A percentile compares a stretch with the other conserved stretches of the same genome.
phyloP scores from a whole-genome alignment of 1,140 invertebrate species.

The Tetramorium parvispinum region DNA sequence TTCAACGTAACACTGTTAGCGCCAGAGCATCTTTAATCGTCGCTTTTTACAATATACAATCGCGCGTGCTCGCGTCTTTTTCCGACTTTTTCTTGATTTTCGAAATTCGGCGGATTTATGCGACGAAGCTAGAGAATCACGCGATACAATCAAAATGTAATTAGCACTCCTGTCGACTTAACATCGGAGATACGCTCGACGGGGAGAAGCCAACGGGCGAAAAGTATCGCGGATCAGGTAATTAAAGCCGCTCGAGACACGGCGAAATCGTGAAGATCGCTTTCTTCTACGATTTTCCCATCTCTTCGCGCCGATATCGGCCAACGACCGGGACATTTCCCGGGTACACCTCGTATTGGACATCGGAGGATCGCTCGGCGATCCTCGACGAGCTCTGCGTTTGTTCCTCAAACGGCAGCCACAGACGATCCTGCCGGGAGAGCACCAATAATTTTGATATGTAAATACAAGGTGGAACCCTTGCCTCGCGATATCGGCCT shows the following conservation, averaged over 20 bases:
- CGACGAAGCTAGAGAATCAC: not conserved
- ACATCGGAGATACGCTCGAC: constrained; percentile 2
- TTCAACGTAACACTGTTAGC: no score
- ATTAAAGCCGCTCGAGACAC: constrained; percentile 64
- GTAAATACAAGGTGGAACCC: constrained; percentile 74
- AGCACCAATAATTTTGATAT: constrained; percentile 77
- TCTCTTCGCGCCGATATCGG: constrained; percentile 34
- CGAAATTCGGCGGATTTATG: not conserved
- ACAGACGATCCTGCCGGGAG: constrained; percentile 58
- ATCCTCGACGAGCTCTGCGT: constrained; percentile 59
- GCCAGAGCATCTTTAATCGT: not conserved
- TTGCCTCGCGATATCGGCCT: constrained; percentile 68
- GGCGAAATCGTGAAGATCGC: constrained; percentile 59
- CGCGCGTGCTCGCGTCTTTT: not conserved
- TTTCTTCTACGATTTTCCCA: constrained; percentile 58
- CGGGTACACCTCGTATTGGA: constrained; percentile 51
- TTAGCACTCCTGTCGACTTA: constrained; percentile 47
- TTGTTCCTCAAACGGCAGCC: constrained; percentile 60
- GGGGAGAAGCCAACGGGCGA: not conserved
- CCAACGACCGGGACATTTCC: constrained; percentile 35
- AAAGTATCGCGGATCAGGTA: constrained; percentile 59
- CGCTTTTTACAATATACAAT: not conserved
- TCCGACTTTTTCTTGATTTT: not conserved
- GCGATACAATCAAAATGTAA: constrained; percentile 27
- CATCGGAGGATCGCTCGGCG: constrained; percentile 62